Base-by-base conservation (phyloP, 2,113 vertebrate genomes). In the Hystrix brachyura region DNA sequence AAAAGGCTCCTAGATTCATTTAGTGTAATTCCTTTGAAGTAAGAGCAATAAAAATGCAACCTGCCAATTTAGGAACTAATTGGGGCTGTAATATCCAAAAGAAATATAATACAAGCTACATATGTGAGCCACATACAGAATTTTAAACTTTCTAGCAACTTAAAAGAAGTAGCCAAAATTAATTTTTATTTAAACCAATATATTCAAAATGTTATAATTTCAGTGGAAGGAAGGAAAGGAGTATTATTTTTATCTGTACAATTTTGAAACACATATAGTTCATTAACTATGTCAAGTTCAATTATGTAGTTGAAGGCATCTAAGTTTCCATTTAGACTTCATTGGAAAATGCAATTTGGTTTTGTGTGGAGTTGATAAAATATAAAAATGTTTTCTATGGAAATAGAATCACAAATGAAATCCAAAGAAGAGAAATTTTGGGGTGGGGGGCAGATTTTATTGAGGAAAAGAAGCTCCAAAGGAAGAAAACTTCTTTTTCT, bases 181-280 rank as follows among this genome's bases (percentile, higher is more conserved):
- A 74, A 62, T 48, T 91, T 85, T 94, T 85, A 91, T 60, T 79
- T 65, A 81, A 94, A 76, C 25, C 18, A 85, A 55, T 14, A 74
- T 92, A 92, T 55, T 32, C 14, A 92, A 95, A 90, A 86, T 91
- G 72, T 51, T 93, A 67, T 43, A 55, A 86, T 48, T 88, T 89
- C 43, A 91, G 83, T 38, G 34, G 60, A 55, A 48, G n/a, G 13
- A 79, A 55, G 29, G 7, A 57, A 89, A 78, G 32, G 21, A 38
- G 38, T 38, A 38, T 25, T 57, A 94, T 67, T 90, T 79, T 15
- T 81, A 82, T 78, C 53, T 79, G 43, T 48, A 89, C 9, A 94
- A n/a, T 82, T 81, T 74, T 76, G 5, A 91, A 91, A 91, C 65
- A 69, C 13, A 85, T 69, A 72, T 8, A 90, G 69, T 69, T 85